phyloP scores from a whole-genome alignment of 1,140 invertebrate species.

The Hesperophylax magnus region DNA sequence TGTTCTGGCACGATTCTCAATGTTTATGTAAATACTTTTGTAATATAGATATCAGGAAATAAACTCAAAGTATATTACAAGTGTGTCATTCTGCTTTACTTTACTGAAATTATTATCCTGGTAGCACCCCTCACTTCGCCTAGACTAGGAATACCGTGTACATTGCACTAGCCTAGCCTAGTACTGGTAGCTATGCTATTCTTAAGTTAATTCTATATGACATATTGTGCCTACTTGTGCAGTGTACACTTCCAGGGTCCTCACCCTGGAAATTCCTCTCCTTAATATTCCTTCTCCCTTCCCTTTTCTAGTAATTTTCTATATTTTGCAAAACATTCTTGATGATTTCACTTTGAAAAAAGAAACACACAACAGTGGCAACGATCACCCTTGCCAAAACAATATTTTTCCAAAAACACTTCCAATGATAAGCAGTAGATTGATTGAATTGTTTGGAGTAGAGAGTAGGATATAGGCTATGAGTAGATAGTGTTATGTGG shows the following conservation, averaged over 20 bases:
- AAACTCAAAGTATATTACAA: slow-evolving; percentile 72
- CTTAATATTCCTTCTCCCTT: slow-evolving; percentile 28
- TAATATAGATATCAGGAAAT: slow-evolving; percentile 71
- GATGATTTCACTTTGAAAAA: neutral
- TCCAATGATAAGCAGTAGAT: slow-evolving; percentile 42
- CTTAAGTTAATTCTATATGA: neutral
- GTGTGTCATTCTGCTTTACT: slow-evolving; percentile 71
- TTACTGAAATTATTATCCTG: slow-evolving; percentile 72
- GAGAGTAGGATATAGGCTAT: slow-evolving; percentile 28
- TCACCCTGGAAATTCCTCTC: slow-evolving; percentile 52
- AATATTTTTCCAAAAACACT: slow-evolving; percentile 58
- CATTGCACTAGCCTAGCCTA: slow-evolving; percentile 37
- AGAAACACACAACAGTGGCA: slow-evolving; percentile 26
- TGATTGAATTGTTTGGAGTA: slow-evolving; percentile 23
- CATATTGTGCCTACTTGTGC: slow-evolving; percentile 43
- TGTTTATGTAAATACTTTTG: slow-evolving; percentile 74
- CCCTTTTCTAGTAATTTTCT: slow-evolving; percentile 10
- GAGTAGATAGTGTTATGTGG: slow-evolving; percentile 55
- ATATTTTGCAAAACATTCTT: slow-evolving; percentile 16
- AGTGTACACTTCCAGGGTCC: slow-evolving; percentile 54
- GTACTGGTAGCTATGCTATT: neutral
- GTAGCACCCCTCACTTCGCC: slow-evolving; percentile 72
- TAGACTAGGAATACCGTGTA: slow-evolving; percentile 66
- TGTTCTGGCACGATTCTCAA: slow-evolving; percentile 73
- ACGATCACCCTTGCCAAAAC: neutral